Conservation (phyloP, 2,113 vertebrate species). For the Ammospiza nelsoni region DNA sequence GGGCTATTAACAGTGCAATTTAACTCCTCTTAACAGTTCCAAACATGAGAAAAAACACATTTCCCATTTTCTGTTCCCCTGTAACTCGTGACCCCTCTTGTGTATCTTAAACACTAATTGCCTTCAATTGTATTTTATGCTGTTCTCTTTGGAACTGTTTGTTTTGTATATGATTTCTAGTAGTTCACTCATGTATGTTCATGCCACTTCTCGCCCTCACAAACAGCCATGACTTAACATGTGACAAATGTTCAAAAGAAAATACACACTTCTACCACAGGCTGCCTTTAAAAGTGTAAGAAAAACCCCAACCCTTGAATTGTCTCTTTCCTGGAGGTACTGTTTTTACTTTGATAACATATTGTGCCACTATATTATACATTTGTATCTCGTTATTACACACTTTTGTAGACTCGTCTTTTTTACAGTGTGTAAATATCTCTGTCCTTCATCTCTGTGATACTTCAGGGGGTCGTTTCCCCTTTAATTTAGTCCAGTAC, state of each 20-base stretch:
- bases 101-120: slow-evolving; percentile 44
- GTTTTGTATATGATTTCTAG: slow-evolving; percentile 48
- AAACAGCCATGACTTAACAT: slow-evolving; percentile 11
- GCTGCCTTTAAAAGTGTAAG: slow-evolving; percentile 68
- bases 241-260: slow-evolving; percentile 11
- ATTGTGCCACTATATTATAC: slow-evolving; percentile 76
- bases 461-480: slow-evolving; percentile 51
- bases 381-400: slow-evolving; percentile 78
- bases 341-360: slow-evolving; percentile 66
- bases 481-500: slow-evolving; percentile 64
- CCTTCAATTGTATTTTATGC: slow-evolving; percentile 49
- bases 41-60: not conserved
- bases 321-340: slow-evolving; percentile 67
- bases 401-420: slow-evolving; percentile 73
- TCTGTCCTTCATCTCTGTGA: slow-evolving; percentile 56
- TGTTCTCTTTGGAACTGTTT: slow-evolving; percentile 22
- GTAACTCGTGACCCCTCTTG: not conserved
- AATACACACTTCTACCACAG: slow-evolving; percentile 42
- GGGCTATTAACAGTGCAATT: slow-evolving; percentile 67
- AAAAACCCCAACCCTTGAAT: not conserved
- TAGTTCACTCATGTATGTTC: slow-evolving; percentile 28
- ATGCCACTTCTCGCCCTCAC: slow-evolving; percentile 50
- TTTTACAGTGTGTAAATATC: slow-evolving; percentile 77
- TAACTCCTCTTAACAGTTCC: slow-evolving; percentile 48
- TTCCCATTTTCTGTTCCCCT: not conserved